phyloP scores from a whole-genome alignment of 2,888 invertebrate genomes.

The Metallyticus violacea region DNA sequence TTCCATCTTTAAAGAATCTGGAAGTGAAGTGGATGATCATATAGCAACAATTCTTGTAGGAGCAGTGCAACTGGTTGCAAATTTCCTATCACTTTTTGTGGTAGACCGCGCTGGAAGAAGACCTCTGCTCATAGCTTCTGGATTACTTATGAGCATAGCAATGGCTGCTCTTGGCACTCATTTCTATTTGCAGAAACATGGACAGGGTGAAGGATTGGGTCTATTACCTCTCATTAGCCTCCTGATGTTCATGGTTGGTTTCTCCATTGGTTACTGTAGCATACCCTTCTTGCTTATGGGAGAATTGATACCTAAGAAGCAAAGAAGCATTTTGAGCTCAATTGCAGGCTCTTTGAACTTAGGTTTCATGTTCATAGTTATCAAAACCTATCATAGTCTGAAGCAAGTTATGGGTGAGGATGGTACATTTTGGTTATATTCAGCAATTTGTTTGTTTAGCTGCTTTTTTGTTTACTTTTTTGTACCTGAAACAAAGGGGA shows the following conservation, averaged over 20 bases:
- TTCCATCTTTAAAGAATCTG: conserved; percentile 56
- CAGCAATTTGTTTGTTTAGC: conserved; percentile 51
- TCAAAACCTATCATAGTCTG: conserved; percentile 52
- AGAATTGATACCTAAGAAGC: conserved; percentile 58
- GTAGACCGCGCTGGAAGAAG: conserved; percentile 61
- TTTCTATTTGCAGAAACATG: conserved; percentile 49
- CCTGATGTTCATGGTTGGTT: conserved; percentile 58
- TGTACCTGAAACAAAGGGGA: conserved; percentile 70
- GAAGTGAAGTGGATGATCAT: conserved; percentile 53
- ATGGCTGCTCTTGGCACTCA: conserved; percentile 56
- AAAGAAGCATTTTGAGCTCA: conserved; percentile 55
- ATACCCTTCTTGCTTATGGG: conserved; percentile 61
- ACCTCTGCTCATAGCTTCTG: conserved; percentile 58
- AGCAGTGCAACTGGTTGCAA: conserved; percentile 55
- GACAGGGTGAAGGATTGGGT: conserved; percentile 37
- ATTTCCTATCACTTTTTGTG: conserved; percentile 52
- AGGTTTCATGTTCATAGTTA: conserved; percentile 55
- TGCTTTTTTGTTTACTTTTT: conserved; percentile 54
- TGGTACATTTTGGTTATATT: conserved; percentile 58
- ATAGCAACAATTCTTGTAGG: conserved; percentile 56
- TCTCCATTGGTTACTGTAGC: conserved; percentile 61
- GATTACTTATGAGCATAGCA: conserved; percentile 53
- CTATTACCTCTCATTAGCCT: conserved; percentile 55
- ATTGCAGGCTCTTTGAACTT: conserved; percentile 56
- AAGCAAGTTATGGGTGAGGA: conserved; percentile 50